Base-by-base conservation (phyloP, 2,113 vertebrate species). In the Xyrauchen texanus region DNA sequence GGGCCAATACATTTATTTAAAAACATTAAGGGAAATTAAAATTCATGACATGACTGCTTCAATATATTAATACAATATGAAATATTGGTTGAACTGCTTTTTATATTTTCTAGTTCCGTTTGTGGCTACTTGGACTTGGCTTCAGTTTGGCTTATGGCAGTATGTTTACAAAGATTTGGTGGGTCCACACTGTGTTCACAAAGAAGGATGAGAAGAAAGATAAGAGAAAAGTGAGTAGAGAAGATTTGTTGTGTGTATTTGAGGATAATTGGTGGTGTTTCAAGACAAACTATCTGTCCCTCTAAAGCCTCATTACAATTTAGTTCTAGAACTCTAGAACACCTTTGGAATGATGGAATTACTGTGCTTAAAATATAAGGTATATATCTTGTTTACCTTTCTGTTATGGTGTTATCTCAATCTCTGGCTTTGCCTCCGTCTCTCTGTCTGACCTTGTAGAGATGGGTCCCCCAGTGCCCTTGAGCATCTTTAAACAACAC, bases 111-210 rank as follows among this genome's bases (percentile, higher is more conserved):
- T 72, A 87, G 77, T 93, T 94, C 76, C 96, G 96, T 2, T 92
- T 98, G 73, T 98, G 97, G 96, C 93, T 98, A 12, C 90, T 98
- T 0, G 96, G 96, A 5, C 88, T 98, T 57, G 97, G 97, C 16
- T 98, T 98, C 87, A 97, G 96, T 85, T 85, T 98, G 86, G 97
- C 95, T 0, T 98, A 98, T 0, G 96, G 97, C 88, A 97, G 96
- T 89, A 98, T 98, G 97, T 98, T 98, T 90, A 98, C 97, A 66
- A 98, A 98, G 92, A 98, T 98, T 91, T 98, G 97, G 97, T 98
- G 97, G 97, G 96, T 98, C 53, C 97, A 98, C 88, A 97, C 96
- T 0, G 95, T 97, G 73, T 98, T 97, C 91, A 98, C 96, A 7
- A 98, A 98, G 91, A 98, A 98, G 87, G 97, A 97, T 0, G 97